phyloP scores from a whole-genome alignment of 1,140 invertebrate genomes.

The Araneus ventricosus region DNA sequence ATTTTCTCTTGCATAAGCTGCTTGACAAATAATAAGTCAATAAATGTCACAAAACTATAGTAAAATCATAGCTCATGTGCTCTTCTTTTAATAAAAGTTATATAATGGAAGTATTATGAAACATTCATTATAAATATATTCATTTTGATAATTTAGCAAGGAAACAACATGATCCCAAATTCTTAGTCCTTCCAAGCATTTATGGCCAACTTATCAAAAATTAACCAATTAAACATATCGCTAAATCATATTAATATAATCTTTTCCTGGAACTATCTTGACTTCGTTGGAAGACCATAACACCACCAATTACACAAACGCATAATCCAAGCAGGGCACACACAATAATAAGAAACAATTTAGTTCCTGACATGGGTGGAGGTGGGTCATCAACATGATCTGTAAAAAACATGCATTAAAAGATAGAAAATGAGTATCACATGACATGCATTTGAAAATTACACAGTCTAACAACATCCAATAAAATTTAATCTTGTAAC shows the following conservation, averaged over 20 bases:
- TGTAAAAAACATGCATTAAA: background rate
- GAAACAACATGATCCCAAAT: background rate
- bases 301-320: constrained; percentile 89
- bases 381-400: constrained; percentile 93
- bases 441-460: background rate
- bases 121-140: constrained; percentile 9
- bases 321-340: constrained; percentile 88
- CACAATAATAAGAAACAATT: constrained; percentile 92
- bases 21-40: background rate
- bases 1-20: background rate
- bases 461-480: background rate
- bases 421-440: background rate
- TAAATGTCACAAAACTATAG: background rate
- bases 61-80: background rate
- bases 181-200: background rate
- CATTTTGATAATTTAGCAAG: background rate
- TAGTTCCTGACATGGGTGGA: constrained; percentile 89
- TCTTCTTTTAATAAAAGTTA: background rate
- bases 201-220: background rate
- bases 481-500: background rate
- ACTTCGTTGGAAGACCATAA: constrained; percentile 94
- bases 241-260: constrained; percentile 85
- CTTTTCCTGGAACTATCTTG: constrained; percentile 93
- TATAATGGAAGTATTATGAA: background rate
- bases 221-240: background rate